Evolutionary conservation across 2,797 vertebrate genomes (phyloP), one percentile per base, ranked within the genome.

Genomic region (Telmatherina bonti): DNA sequence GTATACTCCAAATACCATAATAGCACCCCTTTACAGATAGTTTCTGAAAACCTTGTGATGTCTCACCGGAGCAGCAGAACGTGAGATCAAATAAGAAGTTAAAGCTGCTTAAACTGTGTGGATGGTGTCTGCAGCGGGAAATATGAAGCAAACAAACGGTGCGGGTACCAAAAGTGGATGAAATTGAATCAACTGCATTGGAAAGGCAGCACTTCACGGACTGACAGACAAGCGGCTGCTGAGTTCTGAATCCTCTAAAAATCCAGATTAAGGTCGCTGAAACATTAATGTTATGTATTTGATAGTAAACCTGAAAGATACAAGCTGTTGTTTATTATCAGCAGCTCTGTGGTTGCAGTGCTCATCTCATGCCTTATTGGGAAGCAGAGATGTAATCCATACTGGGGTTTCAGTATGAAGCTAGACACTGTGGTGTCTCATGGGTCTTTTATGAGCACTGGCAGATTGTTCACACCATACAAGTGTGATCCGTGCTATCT

Each of bases 231-330:
- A 10, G 15, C 49, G 30, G 3, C 49, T 54, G 29, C 51, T 56
- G 13, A 51, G 31, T 13, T 57, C 41, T 20, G 2, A 27, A 62
- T 43, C 41, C 18, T 43, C 41, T 43, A 16, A 43, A 43, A 56
- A 72, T 72, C 12, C n/a, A 31, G 20, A 41, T 36, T 11, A 49
- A 55, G 13, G 41, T 55, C 5, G n/a, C 35, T 56, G 15, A 27
- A 26, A 57, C 18, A 52, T 52, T 12, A 30, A n/a, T 13, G 22
- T n/a, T 26, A 26, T 12, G 15, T 47, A 13, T 9, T 29, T 49
- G 9, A 15, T 55, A n/a, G 1, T 47, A 33, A 36, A 41, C 16
- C 20, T 29, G 24, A 47, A 31, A 47, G 12, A 38, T 20, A 15
- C 31, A 11, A 20, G 31, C 12, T 27, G 1, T 62, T 63, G 20